phyloP scores from a whole-genome alignment of 37 sponge, comb jelly and placozoan species.

The Eunapius fragilis region DNA sequence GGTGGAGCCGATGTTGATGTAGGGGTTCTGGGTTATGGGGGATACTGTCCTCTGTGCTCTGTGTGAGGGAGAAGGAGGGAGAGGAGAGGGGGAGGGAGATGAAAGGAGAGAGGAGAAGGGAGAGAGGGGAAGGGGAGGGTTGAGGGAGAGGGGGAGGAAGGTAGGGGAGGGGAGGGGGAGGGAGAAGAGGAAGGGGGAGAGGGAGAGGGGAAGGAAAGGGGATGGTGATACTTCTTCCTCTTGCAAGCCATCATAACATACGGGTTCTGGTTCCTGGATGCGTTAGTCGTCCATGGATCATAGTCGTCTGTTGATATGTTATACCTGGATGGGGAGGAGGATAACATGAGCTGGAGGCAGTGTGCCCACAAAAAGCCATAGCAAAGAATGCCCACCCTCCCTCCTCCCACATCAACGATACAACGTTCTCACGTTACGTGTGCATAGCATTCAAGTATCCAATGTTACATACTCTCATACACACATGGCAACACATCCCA shows the following conservation, averaged over 20 bases:
- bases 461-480: no score
- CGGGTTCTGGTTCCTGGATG: constrained; percentile 74
- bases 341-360: neutral
- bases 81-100: neutral
- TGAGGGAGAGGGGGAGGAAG: neutral
- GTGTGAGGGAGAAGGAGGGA: neutral
- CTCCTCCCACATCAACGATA: no score
- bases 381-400: neutral
- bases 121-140: neutral
- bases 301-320: constrained; percentile 99
- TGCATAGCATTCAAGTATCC: no score
- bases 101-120: neutral
- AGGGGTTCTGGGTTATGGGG: constrained; percentile 91
- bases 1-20: constrained; percentile 83
- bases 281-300: constrained; percentile 88
- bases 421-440: no score
- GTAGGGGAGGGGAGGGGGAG: neutral
- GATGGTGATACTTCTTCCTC: no score
- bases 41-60: constrained; percentile 69
- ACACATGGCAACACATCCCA: no score
- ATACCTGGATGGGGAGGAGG: constrained; percentile 68
- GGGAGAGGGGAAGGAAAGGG: neutral
- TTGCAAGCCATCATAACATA: no score
- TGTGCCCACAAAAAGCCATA: no score
- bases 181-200: neutral